Conservation (phyloP, 2,797 vertebrate species). For the Microctenopoma stevenorrisi region DNA sequence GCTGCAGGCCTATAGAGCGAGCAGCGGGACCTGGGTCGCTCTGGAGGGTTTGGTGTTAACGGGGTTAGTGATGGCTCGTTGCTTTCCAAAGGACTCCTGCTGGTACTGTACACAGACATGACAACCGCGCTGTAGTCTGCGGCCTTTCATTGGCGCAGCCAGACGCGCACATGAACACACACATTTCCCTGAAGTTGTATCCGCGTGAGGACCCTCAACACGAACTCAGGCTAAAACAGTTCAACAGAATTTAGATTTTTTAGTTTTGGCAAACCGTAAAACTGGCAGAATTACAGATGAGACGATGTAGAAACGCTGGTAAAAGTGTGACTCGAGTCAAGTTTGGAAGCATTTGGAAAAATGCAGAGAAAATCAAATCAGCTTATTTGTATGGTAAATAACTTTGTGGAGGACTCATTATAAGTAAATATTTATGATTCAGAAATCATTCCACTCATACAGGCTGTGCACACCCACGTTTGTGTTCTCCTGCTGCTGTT, state of each 20-base stretch:
- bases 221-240: background rate
- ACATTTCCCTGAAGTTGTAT: constrained; percentile 6
- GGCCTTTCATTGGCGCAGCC: constrained; percentile 55
- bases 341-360: background rate
- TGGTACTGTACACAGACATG: constrained; percentile 89
- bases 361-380: no score
- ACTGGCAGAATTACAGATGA: background rate
- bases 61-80: constrained; percentile 95
- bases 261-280: fast-evolving
- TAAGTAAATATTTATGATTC: background rate
- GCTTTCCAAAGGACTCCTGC: constrained; percentile 90
- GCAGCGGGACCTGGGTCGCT: constrained; percentile 79
- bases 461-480: background rate
- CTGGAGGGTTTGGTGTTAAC: constrained; percentile 91
- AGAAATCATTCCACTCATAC: background rate
- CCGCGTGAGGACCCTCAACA: constrained; percentile 1
- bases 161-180: background rate
- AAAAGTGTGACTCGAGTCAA: background rate
- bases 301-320: background rate
- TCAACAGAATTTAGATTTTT: background rate
- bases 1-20: constrained; percentile 77
- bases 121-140: constrained; percentile 69
- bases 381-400: background rate
- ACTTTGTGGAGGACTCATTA: background rate
- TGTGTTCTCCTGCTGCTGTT: background rate